Base-by-base conservation (phyloP, 1,140 invertebrate genomes). In the Cyrtorhinus lividipennis region DNA sequence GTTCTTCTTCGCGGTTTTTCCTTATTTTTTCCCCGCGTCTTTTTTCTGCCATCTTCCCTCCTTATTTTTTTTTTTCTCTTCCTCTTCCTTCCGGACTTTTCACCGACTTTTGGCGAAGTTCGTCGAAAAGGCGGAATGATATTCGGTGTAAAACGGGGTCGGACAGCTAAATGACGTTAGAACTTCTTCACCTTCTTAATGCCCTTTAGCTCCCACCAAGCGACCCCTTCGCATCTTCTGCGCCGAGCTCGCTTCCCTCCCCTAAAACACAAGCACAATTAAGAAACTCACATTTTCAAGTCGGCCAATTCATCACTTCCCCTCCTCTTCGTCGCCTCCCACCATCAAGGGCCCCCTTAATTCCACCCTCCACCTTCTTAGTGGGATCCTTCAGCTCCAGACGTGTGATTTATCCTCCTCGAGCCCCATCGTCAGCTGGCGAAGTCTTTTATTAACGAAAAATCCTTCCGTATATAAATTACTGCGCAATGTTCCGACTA, bases 281-380 rank as follows among this genome's bases (percentile, higher is more conserved):
- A 59, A 59, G 58, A 59, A 59, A 59, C 58, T 59, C 58, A 59
- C 58, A 59, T 59, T 59, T 59, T 59, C 58, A 30, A 59, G 24
- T 59, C 58, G 12, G 27, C 1, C 58, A 59, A 59, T 59, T 59
- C 58, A 59, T 59, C 58, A 59, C 27, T 15, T 22, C 24, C 18
- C 48, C 48, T 53, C 20, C 48, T 20, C 48, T 53, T 5, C 20
- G 3, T 20, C 8, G 5, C 48, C 48, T 53, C 18, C 48, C 18
- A 53, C 30, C 30, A 38, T 38, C 30, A 15, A 38, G 30, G 48
- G 48, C 8, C 48, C 20, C 48, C 20, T 53, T 53, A 53, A 53
- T 53, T 53, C 48, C 10, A 20, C 8, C 48, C 48, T 53, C 48
- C 48, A 5, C 48, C 20, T 22, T 20, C 48, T 53, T 53, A 53